Percentiles rank a stretch among this genome's conserved stretches.
These are phyloP conservation scores for Ceratotherium simum DNA, from an alignment of 2,113 vertebrate species.

Conservation along the genomic window DNA sequence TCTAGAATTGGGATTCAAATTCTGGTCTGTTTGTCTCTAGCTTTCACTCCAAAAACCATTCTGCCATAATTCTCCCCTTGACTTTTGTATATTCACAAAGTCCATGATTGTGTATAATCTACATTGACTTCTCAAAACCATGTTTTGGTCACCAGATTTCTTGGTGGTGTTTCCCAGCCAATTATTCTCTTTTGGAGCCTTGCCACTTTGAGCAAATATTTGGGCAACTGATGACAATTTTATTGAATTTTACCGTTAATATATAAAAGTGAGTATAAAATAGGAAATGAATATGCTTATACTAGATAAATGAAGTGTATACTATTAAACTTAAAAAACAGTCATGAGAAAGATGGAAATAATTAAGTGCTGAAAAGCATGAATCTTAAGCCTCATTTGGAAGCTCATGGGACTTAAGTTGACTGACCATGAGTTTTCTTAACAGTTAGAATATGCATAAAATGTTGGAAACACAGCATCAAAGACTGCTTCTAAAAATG, in stretches of 20 bases:
- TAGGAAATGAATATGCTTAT: neutral
- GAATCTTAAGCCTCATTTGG: neutral
- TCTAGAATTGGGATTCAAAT: neutral
- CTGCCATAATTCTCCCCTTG: neutral
- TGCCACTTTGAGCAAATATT: neutral
- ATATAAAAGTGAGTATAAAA: slow-evolving; percentile 15
- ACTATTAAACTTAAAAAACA: neutral
- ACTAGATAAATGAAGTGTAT: neutral
- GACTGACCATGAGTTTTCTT: neutral
- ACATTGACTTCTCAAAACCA: neutral
- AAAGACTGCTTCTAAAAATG: neutral
- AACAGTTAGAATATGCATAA: neutral
- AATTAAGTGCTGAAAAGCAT: neutral
- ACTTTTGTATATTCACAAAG: neutral
- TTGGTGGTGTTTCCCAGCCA: neutral
- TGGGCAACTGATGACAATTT: neutral
- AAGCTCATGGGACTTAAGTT: neutral
- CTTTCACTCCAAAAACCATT: neutral
- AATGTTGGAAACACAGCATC: neutral
- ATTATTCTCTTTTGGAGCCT: neutral
- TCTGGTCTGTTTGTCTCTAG: neutral
- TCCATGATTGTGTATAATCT: neutral
- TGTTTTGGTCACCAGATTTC: neutral
- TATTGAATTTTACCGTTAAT: neutral
- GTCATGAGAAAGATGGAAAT: neutral